Evolutionary conservation across 2,888 invertebrate genomes (phyloP).

Genomic region (Syrphus vitripennis): DNA sequence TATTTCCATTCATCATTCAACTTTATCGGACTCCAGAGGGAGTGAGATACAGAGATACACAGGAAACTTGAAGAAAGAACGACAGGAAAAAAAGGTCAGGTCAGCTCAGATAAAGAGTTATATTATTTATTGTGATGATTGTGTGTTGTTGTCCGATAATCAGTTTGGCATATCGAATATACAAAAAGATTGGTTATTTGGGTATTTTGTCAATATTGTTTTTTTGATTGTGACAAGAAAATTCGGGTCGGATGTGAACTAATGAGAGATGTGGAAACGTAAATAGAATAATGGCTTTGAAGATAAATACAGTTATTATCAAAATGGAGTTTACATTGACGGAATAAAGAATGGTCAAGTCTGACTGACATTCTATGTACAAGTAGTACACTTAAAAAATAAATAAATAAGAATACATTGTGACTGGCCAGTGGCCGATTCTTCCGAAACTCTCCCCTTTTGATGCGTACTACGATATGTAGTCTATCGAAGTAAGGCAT

Average conservation of each 20-base stretch:
- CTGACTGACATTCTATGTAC: too few relatives aligned
- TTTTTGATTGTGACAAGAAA: slow-evolving; percentile 1
- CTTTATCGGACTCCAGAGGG: neutral
- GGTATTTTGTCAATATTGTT: slow-evolving; percentile 21
- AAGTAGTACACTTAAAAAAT: too few relatives aligned
- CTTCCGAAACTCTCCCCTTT: too few relatives aligned
- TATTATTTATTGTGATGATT: slow-evolving; percentile 3
- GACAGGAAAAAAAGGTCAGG: slow-evolving; percentile 41
- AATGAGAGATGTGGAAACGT: neutral
- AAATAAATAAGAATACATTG: too few relatives aligned
- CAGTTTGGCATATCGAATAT: slow-evolving; percentile 1
- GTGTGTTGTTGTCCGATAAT: neutral
- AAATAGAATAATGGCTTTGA: neutral
- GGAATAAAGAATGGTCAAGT: too few relatives aligned
- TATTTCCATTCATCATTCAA: slow-evolving; percentile 1
- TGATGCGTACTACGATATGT: too few relatives aligned
- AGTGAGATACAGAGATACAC: neutral
- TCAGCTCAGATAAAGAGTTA: slow-evolving; percentile 23
- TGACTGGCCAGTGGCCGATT: too few relatives aligned
- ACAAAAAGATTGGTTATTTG: slow-evolving; percentile 11
- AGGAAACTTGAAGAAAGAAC: neutral
- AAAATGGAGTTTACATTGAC: too few relatives aligned
- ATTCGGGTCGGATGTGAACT: neutral
- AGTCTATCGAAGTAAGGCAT: too few relatives aligned
- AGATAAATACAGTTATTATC: neutral